Percentiles rank a stretch among this genome's conserved stretches.
Evolutionary conservation across 1,140 invertebrate species (phyloP).

Genomic region (Vanessa tameamea): DNA sequence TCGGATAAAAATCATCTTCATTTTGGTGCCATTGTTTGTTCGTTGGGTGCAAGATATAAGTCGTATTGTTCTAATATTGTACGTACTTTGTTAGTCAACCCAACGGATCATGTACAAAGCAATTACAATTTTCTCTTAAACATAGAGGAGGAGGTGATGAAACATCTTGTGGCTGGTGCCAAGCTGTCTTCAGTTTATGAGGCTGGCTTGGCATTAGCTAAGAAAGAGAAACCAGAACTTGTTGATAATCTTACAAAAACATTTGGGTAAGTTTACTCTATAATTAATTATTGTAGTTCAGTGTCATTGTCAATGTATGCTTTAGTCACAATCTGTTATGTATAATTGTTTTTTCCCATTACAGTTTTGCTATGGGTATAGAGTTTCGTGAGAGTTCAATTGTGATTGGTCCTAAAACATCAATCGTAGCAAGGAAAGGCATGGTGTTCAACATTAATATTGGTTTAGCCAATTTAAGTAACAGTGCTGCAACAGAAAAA

Average conservation of each 20-base stretch:
- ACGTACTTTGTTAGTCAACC: slow-evolving; percentile 98
- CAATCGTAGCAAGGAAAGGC: slow-evolving; percentile 90
- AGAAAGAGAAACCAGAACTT: slow-evolving; percentile 92
- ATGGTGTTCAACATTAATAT: slow-evolving; percentile 99
- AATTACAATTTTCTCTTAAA: slow-evolving; percentile 96
- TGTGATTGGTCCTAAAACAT: slow-evolving; percentile 94
- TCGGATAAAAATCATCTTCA: slow-evolving; percentile 97
- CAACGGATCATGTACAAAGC: slow-evolving; percentile 89
- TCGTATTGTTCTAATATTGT: slow-evolving; percentile 99
- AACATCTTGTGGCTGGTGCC: slow-evolving; percentile 89
- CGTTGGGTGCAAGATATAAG: slow-evolving; percentile 96
- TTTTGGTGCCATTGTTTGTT: slow-evolving; percentile 98
- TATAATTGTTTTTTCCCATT: slow-evolving; percentile 33
- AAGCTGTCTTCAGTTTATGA: slow-evolving; percentile 96
- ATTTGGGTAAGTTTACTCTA: slow-evolving; percentile 84
- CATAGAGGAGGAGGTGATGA: slow-evolving; percentile 95
- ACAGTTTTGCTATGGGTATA: slow-evolving; percentile 95
- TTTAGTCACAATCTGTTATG: no score
- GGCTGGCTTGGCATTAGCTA: slow-evolving; percentile 89
- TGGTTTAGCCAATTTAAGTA: slow-evolving; percentile 93
- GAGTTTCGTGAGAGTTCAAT: slow-evolving; percentile 98
- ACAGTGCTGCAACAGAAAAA: slow-evolving; percentile 91
- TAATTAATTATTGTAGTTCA: not conserved
- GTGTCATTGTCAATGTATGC: not conserved
- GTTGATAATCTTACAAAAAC: slow-evolving; percentile 96